These are phyloP conservation scores for Lepidocyrtoides sp. DNA, from an alignment of 2,888 invertebrate genomes.

Conservation along the genomic window DNA sequence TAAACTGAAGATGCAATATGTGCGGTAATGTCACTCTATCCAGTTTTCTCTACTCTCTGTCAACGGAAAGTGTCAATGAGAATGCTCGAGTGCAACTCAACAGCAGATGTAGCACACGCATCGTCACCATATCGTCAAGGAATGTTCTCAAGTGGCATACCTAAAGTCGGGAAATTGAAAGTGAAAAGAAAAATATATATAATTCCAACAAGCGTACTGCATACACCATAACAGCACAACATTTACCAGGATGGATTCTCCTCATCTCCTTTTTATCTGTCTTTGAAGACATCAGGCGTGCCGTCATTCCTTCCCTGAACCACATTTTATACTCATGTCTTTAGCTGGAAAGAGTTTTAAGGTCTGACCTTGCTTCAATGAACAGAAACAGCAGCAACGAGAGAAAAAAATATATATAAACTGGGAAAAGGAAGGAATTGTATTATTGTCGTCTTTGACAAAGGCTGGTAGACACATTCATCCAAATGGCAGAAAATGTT, in stretches of 20 bases:
- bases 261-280: slow-evolving; percentile 24
- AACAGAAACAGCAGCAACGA: no score
- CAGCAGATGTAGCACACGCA: slow-evolving; percentile 61
- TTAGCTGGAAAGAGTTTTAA: slow-evolving; percentile 20
- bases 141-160: slow-evolving; percentile 17
- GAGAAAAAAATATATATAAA: slow-evolving; percentile 67
- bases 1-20: slow-evolving; percentile 41
- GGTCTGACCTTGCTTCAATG: slow-evolving; percentile 57
- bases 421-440: slow-evolving; percentile 62
- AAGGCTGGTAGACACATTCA: slow-evolving; percentile 68
- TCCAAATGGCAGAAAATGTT: slow-evolving; percentile 29
- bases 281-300: slow-evolving; percentile 55
- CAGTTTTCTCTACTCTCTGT: slow-evolving; percentile 58
- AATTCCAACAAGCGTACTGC: no score
- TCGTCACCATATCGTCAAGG: slow-evolving; percentile 39
- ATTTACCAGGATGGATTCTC: slow-evolving; percentile 1
- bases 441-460: slow-evolving; percentile 23
- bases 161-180: slow-evolving; percentile 38
- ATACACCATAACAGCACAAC: slow-evolving; percentile 9
- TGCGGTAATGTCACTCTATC: slow-evolving; percentile 65
- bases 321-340: slow-evolving; percentile 61
- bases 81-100: slow-evolving; percentile 68
- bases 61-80: slow-evolving; percentile 76
- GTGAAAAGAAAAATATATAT: no score
- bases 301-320: slow-evolving; percentile 34